These are phyloP conservation scores for Diabrotica undecimpunctata DNA, from an alignment of 1,140 invertebrate species.

Conservation along the genomic window DNA sequence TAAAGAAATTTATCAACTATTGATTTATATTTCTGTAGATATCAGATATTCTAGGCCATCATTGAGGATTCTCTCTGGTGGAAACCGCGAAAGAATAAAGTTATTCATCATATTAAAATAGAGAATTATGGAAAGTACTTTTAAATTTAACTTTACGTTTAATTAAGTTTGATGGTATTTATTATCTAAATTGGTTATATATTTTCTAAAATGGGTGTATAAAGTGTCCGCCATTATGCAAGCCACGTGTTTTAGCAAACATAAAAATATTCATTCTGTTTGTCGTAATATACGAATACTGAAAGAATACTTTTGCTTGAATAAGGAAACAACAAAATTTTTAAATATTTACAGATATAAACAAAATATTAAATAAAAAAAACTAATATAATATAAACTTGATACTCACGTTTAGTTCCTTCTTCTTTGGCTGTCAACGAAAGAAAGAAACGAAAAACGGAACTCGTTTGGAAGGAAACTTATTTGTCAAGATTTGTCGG, in stretches of 20 bases:
- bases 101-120: slow-evolving; percentile 46
- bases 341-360: background rate
- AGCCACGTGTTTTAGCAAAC: slow-evolving; percentile 92
- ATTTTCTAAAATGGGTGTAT: slow-evolving; percentile 99
- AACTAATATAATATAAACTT: slow-evolving; percentile 8
- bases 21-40: slow-evolving; percentile 5
- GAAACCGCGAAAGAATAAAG: slow-evolving; percentile 64
- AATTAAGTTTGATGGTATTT: slow-evolving; percentile 92
- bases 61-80: slow-evolving; percentile 51
- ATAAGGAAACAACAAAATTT: too few species aligned
- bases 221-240: slow-evolving; percentile 97
- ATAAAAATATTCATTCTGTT: slow-evolving; percentile 97
- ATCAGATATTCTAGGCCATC: slow-evolving; percentile 27
- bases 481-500: too few species aligned
- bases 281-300: slow-evolving; percentile 43
- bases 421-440: slow-evolving; percentile 29
- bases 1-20: background rate
- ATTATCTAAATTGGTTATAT: slow-evolving; percentile 98
- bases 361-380: slow-evolving; percentile 6
- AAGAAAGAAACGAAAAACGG: slow-evolving; percentile 19
- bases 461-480: background rate
- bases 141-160: too few species aligned
- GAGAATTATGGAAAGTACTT: slow-evolving; percentile 81
- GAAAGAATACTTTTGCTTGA: too few species aligned
- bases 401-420: slow-evolving; percentile 33